phyloP scores from a whole-genome alignment of 2,797 vertebrate species.

The Sebastiscus albofasciatus region DNA sequence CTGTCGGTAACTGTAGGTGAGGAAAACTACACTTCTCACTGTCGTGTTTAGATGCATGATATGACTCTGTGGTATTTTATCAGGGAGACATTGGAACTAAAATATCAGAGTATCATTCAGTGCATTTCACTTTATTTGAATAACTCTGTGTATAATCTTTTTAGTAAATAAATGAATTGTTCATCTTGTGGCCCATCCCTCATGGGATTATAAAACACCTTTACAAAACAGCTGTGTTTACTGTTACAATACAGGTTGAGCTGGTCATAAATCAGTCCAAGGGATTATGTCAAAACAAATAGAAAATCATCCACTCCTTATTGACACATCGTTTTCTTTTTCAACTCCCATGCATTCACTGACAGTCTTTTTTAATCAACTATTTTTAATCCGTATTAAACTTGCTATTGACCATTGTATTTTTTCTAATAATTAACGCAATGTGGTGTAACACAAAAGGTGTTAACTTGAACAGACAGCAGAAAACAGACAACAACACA shows the following conservation, averaged over 20 bases:
- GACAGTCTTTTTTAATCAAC: background rate
- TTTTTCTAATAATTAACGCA: background rate
- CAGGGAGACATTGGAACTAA: background rate
- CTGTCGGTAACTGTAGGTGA: constrained; percentile 3
- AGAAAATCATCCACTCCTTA: background rate
- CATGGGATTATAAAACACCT: background rate
- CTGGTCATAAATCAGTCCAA: background rate
- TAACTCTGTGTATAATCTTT: background rate
- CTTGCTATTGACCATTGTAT: background rate
- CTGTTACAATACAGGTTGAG: background rate
- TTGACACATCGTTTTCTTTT: background rate
- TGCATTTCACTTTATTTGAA: background rate
- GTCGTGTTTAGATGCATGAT: background rate
- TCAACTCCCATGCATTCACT: background rate
- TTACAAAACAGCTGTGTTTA: background rate
- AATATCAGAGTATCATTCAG: background rate
- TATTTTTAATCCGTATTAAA: background rate
- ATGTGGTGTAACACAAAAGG: background rate
- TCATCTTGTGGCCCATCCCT: background rate
- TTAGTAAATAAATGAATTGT: background rate
- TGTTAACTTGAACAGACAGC: background rate
- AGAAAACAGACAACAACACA: background rate
- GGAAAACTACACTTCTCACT: background rate
- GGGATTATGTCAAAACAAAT: background rate
- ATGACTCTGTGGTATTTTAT: background rate